Evolutionary conservation across 2,888 invertebrate species (phyloP).

Genomic region (Caenorhabditis japonica): DNA sequence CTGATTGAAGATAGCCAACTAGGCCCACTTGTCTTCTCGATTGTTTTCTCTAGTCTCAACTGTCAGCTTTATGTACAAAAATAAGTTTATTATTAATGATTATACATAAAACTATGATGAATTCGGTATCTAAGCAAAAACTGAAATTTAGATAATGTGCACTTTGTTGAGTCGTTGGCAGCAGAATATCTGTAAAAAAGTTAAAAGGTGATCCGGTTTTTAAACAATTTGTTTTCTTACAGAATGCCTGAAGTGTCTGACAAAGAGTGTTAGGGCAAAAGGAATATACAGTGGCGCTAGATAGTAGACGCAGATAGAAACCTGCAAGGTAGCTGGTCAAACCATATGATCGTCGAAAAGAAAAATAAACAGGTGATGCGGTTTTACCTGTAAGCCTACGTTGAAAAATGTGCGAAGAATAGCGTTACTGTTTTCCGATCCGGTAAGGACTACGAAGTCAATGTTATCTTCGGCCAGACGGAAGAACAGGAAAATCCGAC

Average conservation of each 20-base stretch:
- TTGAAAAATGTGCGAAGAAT: slow-evolving; percentile 39
- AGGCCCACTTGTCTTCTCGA: slow-evolving; percentile 1
- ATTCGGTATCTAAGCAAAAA: background rate
- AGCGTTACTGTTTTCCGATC: slow-evolving; percentile 40
- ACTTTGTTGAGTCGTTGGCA: slow-evolving; percentile 42
- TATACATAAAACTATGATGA: slow-evolving; percentile 21
- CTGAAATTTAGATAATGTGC: slow-evolving; percentile 24
- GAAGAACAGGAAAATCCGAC: slow-evolving; percentile 42
- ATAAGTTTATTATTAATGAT: slow-evolving; percentile 4
- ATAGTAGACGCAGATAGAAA: slow-evolving; percentile 41
- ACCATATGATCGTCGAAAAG: slow-evolving; percentile 23
- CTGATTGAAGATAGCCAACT: slow-evolving; percentile 9
- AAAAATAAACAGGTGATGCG: no score
- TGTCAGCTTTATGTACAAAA: slow-evolving; percentile 13
- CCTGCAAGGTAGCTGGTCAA: slow-evolving; percentile 42
- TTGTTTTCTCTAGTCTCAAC: background rate
- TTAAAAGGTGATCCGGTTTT: no score
- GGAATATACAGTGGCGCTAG: slow-evolving; percentile 48
- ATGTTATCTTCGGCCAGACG: slow-evolving; percentile 48
- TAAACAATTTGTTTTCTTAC: slow-evolving; percentile 13
- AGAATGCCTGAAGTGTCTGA: slow-evolving; percentile 51
- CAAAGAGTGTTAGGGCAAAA: slow-evolving; percentile 36
- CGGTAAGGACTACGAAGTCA: slow-evolving; percentile 52
- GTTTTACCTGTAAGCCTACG: slow-evolving; percentile 46
- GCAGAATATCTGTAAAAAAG: slow-evolving; percentile 41